phyloP scores from a whole-genome alignment of 2,113 vertebrate species.

The Istiophorus platypterus region DNA sequence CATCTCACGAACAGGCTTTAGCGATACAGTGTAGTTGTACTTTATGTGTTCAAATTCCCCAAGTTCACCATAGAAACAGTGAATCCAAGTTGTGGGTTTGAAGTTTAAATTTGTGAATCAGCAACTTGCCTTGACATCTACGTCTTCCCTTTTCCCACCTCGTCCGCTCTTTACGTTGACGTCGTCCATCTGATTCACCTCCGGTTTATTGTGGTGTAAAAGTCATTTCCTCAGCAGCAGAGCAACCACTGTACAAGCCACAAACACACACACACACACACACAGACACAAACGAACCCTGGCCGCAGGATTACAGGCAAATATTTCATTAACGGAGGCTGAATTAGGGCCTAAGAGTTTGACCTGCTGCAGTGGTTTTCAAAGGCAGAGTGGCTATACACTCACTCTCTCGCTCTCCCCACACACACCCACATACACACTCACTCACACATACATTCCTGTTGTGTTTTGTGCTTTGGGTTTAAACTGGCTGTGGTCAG shows the following conservation, averaged over 20 bases:
- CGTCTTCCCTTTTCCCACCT: not conserved
- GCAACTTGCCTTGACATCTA: constrained; percentile 28
- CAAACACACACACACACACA: too few species aligned
- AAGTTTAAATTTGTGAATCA: not conserved
- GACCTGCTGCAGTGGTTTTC: constrained; percentile 12
- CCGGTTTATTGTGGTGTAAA: not conserved
- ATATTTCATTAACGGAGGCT: constrained; percentile 2
- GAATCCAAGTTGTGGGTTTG: not conserved
- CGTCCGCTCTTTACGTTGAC: not conserved
- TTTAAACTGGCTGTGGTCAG: constrained; percentile 45
- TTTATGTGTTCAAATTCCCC: too few species aligned
- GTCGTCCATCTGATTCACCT: constrained; percentile 46
- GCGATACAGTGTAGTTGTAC: too few species aligned
- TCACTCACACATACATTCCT: constrained; percentile 3
- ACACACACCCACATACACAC: not conserved
- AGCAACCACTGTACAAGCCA: not conserved
- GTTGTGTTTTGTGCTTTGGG: constrained; percentile 37
- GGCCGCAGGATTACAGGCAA: not conserved
- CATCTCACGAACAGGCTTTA: too few species aligned
- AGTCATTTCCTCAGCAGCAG: not conserved
- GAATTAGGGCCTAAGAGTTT: not conserved
- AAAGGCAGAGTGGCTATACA: not conserved
- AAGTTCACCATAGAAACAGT: too few species aligned
- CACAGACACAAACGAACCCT: not conserved
- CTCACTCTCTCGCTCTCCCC: not conserved